Evolutionary conservation across 2,797 vertebrate species (phyloP).

Genomic region (Channallabes apus): DNA sequence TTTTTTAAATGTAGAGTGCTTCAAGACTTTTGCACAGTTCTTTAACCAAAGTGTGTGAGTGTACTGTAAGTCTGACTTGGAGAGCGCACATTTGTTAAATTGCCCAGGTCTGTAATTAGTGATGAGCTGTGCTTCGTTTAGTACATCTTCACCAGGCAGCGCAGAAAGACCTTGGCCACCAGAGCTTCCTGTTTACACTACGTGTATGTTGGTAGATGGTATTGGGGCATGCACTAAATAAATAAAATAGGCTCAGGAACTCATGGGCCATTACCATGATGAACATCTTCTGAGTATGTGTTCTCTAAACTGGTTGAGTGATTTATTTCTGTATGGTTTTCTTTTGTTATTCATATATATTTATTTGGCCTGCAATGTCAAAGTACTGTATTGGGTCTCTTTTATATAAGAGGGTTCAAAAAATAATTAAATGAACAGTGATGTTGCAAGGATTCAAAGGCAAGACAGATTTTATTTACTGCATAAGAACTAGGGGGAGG

Average conservation of each 20-base stretch:
- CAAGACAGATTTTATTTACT: no score
- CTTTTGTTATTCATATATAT: neutral
- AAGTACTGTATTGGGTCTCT: neutral
- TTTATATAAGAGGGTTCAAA: neutral
- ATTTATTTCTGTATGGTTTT: neutral
- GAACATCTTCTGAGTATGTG: neutral
- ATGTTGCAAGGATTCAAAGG: no score
- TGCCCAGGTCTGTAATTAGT: slow-evolving; percentile 4
- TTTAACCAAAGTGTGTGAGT: no score
- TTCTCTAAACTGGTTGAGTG: neutral
- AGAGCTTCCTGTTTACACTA: neutral
- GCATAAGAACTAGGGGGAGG: no score
- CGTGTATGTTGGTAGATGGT: neutral
- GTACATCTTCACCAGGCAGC: neutral
- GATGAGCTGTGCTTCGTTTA: neutral
- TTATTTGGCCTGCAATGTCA: neutral
- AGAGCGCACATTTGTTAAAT: neutral
- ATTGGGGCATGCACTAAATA: neutral
- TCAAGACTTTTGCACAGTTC: no score
- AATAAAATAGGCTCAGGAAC: neutral
- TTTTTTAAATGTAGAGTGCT: no score
- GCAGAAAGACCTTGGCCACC: neutral
- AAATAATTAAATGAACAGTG: neutral
- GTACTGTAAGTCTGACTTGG: neutral
- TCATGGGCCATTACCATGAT: neutral